phyloP scores from a whole-genome alignment of 2,797 vertebrate species.

The Octomys mimax region DNA sequence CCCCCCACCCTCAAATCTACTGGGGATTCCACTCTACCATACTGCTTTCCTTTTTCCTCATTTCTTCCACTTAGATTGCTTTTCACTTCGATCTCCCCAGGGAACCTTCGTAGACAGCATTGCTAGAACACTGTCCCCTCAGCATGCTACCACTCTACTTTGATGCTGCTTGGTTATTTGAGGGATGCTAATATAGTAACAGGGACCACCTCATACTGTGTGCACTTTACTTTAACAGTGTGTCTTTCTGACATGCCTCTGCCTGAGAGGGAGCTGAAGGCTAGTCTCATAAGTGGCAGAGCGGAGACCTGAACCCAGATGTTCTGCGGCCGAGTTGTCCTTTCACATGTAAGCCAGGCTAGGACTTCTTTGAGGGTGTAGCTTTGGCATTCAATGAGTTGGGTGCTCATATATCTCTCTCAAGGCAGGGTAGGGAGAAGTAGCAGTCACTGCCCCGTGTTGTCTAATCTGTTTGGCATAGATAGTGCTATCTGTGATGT shows the following conservation, averaged over 20 bases:
- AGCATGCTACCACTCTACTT: background rate
- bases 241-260: background rate
- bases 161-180: background rate
- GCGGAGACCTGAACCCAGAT: background rate
- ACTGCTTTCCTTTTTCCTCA: background rate
- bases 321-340: background rate
- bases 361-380: background rate
- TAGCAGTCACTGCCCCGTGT: background rate
- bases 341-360: background rate
- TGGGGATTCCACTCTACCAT: background rate
- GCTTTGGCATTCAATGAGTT: background rate
- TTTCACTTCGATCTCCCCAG: background rate
- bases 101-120: background rate
- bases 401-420: background rate
- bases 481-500: background rate
- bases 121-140: background rate
- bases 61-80: background rate
- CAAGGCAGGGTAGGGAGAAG: background rate
- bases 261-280: background rate
- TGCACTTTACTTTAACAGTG: background rate
- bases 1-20: too few relatives aligned
- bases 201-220: background rate
- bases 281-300: background rate
- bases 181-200: background rate
- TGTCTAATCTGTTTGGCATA: background rate